phyloP scores from a whole-genome alignment of 2,113 vertebrate genomes.

The Macquaria ambigua region DNA sequence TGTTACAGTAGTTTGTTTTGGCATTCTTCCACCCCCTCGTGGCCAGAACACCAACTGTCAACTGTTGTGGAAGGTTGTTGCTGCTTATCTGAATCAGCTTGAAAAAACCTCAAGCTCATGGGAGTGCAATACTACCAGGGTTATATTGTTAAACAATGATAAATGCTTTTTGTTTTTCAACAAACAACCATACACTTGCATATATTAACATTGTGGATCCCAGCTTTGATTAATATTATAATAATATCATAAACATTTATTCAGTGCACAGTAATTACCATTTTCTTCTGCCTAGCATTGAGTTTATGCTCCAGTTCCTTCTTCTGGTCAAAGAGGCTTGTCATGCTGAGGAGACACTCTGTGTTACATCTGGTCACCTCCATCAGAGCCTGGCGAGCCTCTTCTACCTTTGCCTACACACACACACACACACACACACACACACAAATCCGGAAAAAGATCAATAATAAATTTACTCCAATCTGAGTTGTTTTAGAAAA shows the following conservation, averaged over 20 bases:
- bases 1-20: no score
- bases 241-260: background rate
- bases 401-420: constrained; percentile 84
- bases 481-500: background rate
- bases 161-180: no score
- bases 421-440: constrained; percentile 1
- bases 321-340: constrained; percentile 83
- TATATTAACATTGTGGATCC: background rate
- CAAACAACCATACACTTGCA: background rate
- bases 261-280: constrained; percentile 75
- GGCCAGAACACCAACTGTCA: background rate
- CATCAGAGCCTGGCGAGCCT: constrained; percentile 77
- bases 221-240: background rate
- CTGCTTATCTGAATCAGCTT: background rate
- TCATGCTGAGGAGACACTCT: constrained; percentile 81
- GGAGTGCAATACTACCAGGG: no score
- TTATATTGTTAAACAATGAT: no score
- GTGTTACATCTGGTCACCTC: constrained; percentile 87
- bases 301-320: constrained; percentile 85
- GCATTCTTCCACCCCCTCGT: background rate
- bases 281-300: constrained; percentile 80
- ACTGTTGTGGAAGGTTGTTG: no score
- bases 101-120: background rate
- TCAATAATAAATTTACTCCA: background rate
- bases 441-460: constrained; percentile 14